Conservation (phyloP, 2,113 vertebrate species). For the Xyrauchen texanus region DNA sequence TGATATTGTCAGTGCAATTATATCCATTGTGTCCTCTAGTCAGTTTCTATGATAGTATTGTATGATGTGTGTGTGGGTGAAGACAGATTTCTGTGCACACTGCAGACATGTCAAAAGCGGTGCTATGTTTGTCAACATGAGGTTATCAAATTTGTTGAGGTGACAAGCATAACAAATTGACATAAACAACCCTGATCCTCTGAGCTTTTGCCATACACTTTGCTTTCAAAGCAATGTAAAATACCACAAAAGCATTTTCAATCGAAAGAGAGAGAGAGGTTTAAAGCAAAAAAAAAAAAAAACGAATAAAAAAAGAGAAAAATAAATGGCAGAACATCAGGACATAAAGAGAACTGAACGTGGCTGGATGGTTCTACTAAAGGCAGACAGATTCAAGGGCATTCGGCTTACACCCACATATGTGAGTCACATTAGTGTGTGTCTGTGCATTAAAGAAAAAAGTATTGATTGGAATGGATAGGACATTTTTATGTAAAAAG, state of each 20-base stretch:
- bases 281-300: neutral
- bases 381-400: slow-evolving; percentile 25
- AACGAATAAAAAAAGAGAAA: neutral
- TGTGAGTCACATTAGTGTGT: slow-evolving; percentile 22
- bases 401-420: slow-evolving; percentile 14
- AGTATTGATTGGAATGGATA: too few species aligned
- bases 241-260: neutral
- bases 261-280: neutral
- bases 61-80: slow-evolving; percentile 3
- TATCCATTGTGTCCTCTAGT: neutral
- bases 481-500: too few species aligned
- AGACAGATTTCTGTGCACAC: neutral
- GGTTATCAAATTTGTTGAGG: neutral
- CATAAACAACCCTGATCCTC: neutral
- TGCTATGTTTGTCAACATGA: slow-evolving; percentile 15
- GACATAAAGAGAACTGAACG: too few species aligned
- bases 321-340: too few species aligned
- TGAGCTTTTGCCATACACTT: neutral
- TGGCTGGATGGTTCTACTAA: neutral
- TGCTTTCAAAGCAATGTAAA: neutral
- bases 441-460: neutral
- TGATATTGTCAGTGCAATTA: slow-evolving; percentile 13
- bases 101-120: slow-evolving; percentile 1
- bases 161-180: neutral
- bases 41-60: neutral